phyloP scores from a whole-genome alignment of 2,888 invertebrate genomes.

The Girardia tigrina region DNA sequence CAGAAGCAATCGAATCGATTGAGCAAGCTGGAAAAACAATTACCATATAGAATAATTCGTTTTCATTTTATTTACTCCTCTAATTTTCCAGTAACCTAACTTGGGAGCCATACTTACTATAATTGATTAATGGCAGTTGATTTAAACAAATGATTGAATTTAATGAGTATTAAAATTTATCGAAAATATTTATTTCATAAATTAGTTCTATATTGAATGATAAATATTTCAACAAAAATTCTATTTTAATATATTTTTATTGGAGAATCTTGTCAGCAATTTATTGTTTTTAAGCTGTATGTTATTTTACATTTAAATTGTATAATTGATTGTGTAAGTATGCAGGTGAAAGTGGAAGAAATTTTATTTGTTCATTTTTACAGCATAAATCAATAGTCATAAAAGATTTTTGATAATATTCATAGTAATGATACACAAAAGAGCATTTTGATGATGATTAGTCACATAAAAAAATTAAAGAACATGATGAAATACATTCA shows the following conservation, averaged over 20 bases:
- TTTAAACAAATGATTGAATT: neutral
- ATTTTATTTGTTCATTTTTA: too few relatives aligned
- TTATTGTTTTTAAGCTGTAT: neutral
- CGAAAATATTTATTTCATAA: too few relatives aligned
- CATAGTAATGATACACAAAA: too few relatives aligned
- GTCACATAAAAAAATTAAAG: too few relatives aligned
- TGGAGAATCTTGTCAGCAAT: neutral
- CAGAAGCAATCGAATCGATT: neutral
- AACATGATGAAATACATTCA: too few relatives aligned
- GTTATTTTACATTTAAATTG: neutral
- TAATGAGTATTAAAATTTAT: neutral
- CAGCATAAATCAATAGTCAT: too few relatives aligned
- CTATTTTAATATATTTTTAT: neutral
- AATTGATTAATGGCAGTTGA: neutral
- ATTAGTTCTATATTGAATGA: too few relatives aligned
- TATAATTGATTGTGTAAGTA: neutral
- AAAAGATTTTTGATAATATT: too few relatives aligned
- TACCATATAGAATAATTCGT: neutral
- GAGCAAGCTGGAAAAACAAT: neutral
- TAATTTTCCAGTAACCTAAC: constrained; percentile 23
- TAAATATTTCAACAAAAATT: too few relatives aligned
- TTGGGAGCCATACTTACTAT: neutral
- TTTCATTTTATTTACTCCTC: neutral
- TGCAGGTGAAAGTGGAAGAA: too few relatives aligned
- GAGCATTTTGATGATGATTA: too few relatives aligned